Evolutionary conservation across 2,113 vertebrate genomes (phyloP), one percentile per base, ranked within the genome.

Genomic region (Numenius arquata): DNA sequence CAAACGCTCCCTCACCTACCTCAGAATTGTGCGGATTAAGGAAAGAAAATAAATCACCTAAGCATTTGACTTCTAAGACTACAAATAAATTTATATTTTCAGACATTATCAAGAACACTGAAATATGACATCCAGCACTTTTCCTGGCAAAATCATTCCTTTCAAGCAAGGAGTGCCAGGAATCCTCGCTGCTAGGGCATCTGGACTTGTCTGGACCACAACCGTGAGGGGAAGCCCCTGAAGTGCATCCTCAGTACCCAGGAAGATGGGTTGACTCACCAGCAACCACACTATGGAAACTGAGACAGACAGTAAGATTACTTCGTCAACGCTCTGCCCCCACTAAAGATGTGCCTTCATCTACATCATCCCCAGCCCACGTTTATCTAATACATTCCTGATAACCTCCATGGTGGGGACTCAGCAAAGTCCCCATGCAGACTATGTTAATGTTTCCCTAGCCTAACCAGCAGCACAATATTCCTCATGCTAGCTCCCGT

Each of bases 171-270:
- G 22, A 89, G 9, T 29, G 12, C 21, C 25, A 43, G 48, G 74
- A 71, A 58, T 52, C 23, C 40, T 77, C 2, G 0, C 26, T 83
- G 29, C n/a, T 84, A 30, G 13, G 6, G 9, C 19, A 72, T n/a
- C 9, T 56, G 25, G 38, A 43, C 21, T 74, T 48, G 7, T 53
- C 50, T 45, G 38, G 23, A 81, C 8, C 6, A 16, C 25, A 58
- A 1, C 4, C 0, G 0, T 26, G 15, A 88, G 1, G 2, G 5
- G 6, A 93, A 63, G 18, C 5, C 40, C 29, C 36, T 83, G 21
- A 55, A 66, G 8, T 10, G 8, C 27, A 84, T 10, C 27, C 50
- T 66, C 58, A 61, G 23, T 43, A 52, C 20, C 20, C 15, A 52
- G 26, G 4, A 68, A 40, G 15, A 20, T 48, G 7, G 15, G 38